Evolutionary conservation across 2,888 invertebrate species (phyloP).

Genomic region (Eristalis tenax): DNA sequence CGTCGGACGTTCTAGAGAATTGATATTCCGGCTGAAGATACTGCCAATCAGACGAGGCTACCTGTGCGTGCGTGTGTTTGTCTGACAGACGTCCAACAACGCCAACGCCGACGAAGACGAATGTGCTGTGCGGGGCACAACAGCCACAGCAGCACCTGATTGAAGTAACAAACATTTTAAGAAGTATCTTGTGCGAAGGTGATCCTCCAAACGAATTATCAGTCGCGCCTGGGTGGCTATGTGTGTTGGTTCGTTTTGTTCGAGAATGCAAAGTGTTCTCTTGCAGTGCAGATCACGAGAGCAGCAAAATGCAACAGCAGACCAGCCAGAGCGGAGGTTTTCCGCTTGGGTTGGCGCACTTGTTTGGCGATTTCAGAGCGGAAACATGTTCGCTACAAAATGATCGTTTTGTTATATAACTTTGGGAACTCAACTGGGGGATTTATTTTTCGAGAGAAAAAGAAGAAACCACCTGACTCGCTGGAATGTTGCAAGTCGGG

Average conservation of each 20-base stretch:
- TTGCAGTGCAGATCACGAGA: not conserved
- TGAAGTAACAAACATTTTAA: not conserved
- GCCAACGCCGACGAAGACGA: constrained; percentile 45
- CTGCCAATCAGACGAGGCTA: constrained; percentile 39
- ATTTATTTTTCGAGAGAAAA: not conserved
- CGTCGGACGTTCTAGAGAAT: constrained; percentile 8
- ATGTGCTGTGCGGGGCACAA: constrained; percentile 21
- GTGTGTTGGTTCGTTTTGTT: constrained; percentile 3
- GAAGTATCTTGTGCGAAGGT: not conserved
- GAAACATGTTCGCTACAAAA: constrained; percentile 19
- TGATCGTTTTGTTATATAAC: constrained; percentile 15
- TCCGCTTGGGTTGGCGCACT: not conserved
- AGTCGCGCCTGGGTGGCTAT: constrained; percentile 32
- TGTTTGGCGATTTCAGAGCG: constrained; percentile 19
- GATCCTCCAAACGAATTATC: constrained; percentile 40
- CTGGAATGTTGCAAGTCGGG: not conserved
- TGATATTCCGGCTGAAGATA: constrained; percentile 52
- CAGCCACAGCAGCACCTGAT: not conserved
- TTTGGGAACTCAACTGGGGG: not conserved
- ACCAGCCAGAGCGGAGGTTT: not conserved
- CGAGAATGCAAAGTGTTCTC: constrained; percentile 20
- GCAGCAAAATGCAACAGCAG: not conserved
- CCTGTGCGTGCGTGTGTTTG: constrained; percentile 11
- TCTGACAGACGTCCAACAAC: constrained; percentile 31
- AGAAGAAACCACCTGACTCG: not conserved